Conservation (phyloP, 2,113 vertebrate species). For the Pelobates fuscus region DNA sequence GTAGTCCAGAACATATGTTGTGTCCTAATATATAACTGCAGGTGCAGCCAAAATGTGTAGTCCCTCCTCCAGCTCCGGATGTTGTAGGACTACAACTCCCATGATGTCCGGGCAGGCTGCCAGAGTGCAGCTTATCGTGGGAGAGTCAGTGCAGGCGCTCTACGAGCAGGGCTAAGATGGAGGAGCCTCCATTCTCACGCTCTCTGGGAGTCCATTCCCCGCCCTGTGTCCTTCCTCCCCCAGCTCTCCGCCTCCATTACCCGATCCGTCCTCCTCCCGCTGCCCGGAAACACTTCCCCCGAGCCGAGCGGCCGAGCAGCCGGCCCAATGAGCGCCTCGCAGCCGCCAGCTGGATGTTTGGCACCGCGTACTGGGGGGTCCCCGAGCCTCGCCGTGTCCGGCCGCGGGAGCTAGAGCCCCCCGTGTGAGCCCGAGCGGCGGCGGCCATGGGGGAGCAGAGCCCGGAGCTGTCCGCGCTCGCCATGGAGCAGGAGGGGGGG, state of each 20-base stretch:
- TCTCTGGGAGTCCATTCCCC: neutral
- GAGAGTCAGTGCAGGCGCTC: too few species aligned
- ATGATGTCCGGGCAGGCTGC: too few species aligned
- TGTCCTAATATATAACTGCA: too few species aligned
- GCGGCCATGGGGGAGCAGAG: conserved; percentile 89
- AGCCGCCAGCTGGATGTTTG: neutral
- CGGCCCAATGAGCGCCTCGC: neutral
- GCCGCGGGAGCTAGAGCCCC: neutral
- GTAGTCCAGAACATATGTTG: too few species aligned
- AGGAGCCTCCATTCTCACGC: neutral
- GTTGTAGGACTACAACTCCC: too few species aligned
- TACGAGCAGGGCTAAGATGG: too few species aligned
- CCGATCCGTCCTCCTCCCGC: neutral
- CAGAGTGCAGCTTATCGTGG: too few species aligned
- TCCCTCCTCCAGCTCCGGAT: too few species aligned
- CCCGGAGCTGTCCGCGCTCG: conserved; percentile 78
- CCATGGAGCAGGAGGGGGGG: conserved; percentile 77
- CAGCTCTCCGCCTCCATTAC: too few species aligned
- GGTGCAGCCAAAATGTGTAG: too few species aligned
- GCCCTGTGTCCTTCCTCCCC: neutral
- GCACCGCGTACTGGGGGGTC: neutral
- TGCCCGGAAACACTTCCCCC: neutral
- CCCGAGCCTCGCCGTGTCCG: neutral
- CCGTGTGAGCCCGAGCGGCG: too few species aligned
- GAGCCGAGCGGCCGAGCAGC: too few species aligned